phyloP scores from a whole-genome alignment of 2,888 invertebrate genomes.

The Scelioninae gen. 1 region DNA sequence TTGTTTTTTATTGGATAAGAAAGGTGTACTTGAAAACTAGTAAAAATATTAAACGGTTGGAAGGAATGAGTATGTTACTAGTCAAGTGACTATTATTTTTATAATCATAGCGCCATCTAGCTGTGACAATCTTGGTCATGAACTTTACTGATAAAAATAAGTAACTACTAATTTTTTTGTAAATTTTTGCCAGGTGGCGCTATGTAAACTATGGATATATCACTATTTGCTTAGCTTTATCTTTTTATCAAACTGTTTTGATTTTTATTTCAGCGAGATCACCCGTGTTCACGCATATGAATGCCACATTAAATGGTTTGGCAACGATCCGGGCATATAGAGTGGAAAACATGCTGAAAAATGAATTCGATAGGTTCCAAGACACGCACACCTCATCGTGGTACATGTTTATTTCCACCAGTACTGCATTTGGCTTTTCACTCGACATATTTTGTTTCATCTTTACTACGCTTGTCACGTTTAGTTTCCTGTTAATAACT shows the following conservation, averaged over 20 bases:
- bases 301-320: constrained; percentile 90
- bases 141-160: no score
- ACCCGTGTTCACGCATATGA: constrained; percentile 92
- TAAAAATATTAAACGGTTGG: constrained; percentile 89
- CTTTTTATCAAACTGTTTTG: no score
- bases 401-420: constrained; percentile 85
- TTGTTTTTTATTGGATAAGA: constrained; percentile 87
- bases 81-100: background rate
- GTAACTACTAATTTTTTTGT: no score
- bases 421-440: constrained; percentile 85
- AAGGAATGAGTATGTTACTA: constrained; percentile 87
- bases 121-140: no score
- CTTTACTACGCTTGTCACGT: constrained; percentile 88
- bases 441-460: constrained; percentile 88
- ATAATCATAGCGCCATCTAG: no score
- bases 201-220: constrained; percentile 10
- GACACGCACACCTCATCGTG: constrained; percentile 84
- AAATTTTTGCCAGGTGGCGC: no score
- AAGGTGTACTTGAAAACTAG: constrained; percentile 88
- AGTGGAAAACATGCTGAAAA: constrained; percentile 87
- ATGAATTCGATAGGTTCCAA: constrained; percentile 87
- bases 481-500: constrained; percentile 86
- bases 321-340: constrained; percentile 90
- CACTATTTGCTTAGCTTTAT: constrained; percentile 2
- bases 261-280: constrained; percentile 87